phyloP scores from a whole-genome alignment of 64 coral and sea anemone genomes.

The Pachyseris speciosa region DNA sequence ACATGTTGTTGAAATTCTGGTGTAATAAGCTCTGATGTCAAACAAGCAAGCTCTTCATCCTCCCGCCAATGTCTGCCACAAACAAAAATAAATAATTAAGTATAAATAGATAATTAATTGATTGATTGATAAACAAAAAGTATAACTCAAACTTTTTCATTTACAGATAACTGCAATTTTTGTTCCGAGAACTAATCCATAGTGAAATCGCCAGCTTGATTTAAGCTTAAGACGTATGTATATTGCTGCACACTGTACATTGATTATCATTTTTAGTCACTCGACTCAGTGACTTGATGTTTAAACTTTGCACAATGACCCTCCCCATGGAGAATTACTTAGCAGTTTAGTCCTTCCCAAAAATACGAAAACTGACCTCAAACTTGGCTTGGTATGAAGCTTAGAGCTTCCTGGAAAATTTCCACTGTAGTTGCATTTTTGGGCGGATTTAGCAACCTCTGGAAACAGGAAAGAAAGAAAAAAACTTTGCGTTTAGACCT shows the following conservation, averaged over 20 bases:
- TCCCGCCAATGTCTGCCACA: slow-evolving; percentile 44
- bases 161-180: too few species aligned
- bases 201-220: too few species aligned
- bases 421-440: not conserved
- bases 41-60: slow-evolving; percentile 4
- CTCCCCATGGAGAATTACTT: too few species aligned
- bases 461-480: not conserved
- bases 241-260: too few species aligned
- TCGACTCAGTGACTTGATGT: too few species aligned
- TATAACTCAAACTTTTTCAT: too few species aligned
- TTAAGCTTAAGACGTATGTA: too few species aligned
- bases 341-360: not conserved
- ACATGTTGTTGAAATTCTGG: slow-evolving; percentile 80
- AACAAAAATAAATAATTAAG: slow-evolving; percentile 11
- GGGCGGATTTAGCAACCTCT: not conserved
- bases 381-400: not conserved
- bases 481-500: not conserved
- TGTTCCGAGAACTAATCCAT: too few species aligned
- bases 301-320: too few species aligned
- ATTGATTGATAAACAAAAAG: not conserved
- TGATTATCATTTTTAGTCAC: too few species aligned
- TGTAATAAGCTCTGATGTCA: slow-evolving; percentile 11
- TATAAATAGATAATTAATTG: not conserved
- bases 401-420: not conserved
- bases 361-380: slow-evolving; percentile 15